Percentiles rank a stretch among this genome's conserved stretches.
Conservation (phyloP, 1,140 invertebrate species). For the Drosophila subobscura region DNA sequence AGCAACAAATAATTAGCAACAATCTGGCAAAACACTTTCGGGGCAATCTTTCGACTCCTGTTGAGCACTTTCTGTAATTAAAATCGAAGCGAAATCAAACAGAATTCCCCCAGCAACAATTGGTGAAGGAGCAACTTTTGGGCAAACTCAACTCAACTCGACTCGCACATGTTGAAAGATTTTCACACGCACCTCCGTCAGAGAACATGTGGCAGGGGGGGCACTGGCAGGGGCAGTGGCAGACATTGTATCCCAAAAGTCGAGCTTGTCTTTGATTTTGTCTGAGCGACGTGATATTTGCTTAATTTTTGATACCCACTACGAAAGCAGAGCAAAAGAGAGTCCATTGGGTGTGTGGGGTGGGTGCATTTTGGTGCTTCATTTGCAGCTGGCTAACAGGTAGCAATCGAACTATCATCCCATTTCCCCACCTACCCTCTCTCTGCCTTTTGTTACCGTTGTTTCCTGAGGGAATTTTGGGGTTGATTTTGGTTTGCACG, state of each 20-base stretch:
- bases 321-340: no score
- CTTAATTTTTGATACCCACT: constrained; percentile 59
- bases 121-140: no score
- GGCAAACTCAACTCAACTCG: constrained; percentile 4
- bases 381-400: no score
- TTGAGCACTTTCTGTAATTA: constrained; percentile 39
- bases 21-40: constrained; percentile 5
- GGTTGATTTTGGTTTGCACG: constrained; percentile 52
- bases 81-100: constrained; percentile 27
- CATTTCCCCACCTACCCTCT: no score
- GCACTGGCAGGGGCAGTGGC: no score
- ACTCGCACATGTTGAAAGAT: constrained; percentile 2
- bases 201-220: constrained; percentile 35
- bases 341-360: no score
- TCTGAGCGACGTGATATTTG: constrained; percentile 72
- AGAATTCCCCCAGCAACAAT: background rate
- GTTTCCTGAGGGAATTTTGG: constrained; percentile 16
- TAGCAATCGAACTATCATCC: background rate
- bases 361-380: no score
- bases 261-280: constrained; percentile 45
- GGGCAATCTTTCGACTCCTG: constrained; percentile 28
- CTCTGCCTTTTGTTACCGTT: background rate
- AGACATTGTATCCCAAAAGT: constrained; percentile 19
- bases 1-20: constrained; percentile 25
- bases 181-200: constrained; percentile 12